Percentiles rank a stretch among this genome's conserved stretches.
Evolutionary conservation across 2,888 invertebrate species (phyloP).

Genomic region (Macrophya alboannulata): DNA sequence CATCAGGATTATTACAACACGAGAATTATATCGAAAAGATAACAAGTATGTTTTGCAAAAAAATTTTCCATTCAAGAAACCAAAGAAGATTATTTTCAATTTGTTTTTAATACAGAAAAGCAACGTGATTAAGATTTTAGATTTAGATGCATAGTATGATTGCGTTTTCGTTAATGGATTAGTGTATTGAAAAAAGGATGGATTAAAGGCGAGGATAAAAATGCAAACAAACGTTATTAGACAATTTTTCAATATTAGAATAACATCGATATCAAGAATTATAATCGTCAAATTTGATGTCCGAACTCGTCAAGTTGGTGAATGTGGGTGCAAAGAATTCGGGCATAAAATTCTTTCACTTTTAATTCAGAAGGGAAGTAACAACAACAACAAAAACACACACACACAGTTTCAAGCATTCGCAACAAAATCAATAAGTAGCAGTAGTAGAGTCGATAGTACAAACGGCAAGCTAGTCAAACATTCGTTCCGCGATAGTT

Average conservation of each 20-base stretch:
- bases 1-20: not conserved
- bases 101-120: conserved; percentile 7
- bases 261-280: not conserved
- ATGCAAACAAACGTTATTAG: conserved; percentile 50
- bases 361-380: not conserved
- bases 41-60: not conserved
- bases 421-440: conserved; percentile 40
- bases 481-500: conserved; percentile 31
- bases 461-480: conserved; percentile 52
- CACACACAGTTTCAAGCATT: conserved; percentile 45
- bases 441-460: conserved; percentile 13
- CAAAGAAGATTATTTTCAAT: not conserved
- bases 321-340: conserved; percentile 61
- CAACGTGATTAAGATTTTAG: not conserved
- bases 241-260: not conserved
- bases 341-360: conserved; percentile 27
- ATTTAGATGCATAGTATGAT: not conserved
- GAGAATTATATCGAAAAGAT: not conserved
- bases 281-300: conserved; percentile 27
- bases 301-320: conserved; percentile 56
- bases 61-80: not conserved
- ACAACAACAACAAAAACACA: not conserved
- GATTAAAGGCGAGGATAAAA: conserved; percentile 45
- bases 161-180: conserved; percentile 12
- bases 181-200: conserved; percentile 14